Percentiles rank a stretch among this genome's conserved stretches.
These are phyloP conservation scores for Python bivittatus DNA, from an alignment of 2,113 vertebrate species.

Conservation along the genomic window DNA sequence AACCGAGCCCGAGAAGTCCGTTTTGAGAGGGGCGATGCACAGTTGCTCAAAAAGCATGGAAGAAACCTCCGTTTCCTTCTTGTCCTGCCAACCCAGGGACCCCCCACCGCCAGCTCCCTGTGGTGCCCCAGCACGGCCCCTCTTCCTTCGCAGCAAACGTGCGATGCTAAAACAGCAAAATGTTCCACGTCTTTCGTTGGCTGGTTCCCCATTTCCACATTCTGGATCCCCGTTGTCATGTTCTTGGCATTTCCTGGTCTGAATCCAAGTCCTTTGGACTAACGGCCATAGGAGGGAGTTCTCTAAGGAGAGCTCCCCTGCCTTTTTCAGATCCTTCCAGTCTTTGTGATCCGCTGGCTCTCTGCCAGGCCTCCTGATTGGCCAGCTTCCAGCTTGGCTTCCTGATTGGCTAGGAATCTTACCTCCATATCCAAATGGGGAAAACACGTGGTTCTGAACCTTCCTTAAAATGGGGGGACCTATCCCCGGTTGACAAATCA, in stretches of 20 bases:
- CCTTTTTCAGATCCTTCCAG: neutral
- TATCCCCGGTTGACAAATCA: too few species aligned
- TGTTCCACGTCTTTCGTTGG: neutral
- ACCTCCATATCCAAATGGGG: neutral
- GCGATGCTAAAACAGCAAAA: neutral
- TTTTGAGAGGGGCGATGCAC: conserved; percentile 21
- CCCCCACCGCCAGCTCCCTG: conserved; percentile 13
- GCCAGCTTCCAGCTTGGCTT: neutral
- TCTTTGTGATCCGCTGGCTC: neutral
- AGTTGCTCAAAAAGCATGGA: conserved; percentile 51
- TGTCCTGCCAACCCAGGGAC: conserved; percentile 39
- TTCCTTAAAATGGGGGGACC: neutral
- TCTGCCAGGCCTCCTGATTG: neutral
- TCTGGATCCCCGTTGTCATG: neutral
- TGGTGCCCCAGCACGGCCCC: neutral
- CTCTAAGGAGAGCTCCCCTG: neutral
- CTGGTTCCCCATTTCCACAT: neutral
- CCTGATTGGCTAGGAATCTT: neutral
- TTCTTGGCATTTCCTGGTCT: neutral
- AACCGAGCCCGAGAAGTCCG: conserved; percentile 61
- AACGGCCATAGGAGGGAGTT: neutral
- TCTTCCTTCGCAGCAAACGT: neutral
- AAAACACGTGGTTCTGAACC: neutral
- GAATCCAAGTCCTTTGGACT: neutral
- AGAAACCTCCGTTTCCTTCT: conserved; percentile 43